These are phyloP conservation scores for Seriola quinqueradiata DNA, from an alignment of 2,113 vertebrate species.

Conservation along the genomic window DNA sequence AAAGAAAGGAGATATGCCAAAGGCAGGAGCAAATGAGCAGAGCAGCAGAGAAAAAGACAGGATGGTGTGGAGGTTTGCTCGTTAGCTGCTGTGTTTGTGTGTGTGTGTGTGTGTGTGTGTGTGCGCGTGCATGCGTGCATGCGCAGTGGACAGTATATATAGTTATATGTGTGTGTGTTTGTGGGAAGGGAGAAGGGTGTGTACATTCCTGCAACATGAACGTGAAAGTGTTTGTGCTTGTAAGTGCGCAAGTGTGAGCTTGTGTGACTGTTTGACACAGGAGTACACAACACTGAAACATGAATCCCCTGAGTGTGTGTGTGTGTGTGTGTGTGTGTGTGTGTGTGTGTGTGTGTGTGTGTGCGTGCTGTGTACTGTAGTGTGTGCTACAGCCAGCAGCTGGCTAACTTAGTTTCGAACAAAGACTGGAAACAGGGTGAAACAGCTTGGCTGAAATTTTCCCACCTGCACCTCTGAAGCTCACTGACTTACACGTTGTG, in stretches of 20 bases:
- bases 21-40: conserved; percentile 44
- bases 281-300: conserved; percentile 25
- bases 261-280: conserved; percentile 23
- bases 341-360: no score
- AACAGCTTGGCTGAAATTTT: no score
- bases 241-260: conserved; percentile 1
- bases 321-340: neutral
- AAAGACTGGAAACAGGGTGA: no score
- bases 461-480: no score
- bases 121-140: neutral
- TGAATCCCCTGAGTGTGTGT: conserved; percentile 2
- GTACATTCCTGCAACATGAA: conserved; percentile 1
- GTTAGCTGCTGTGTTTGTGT: neutral
- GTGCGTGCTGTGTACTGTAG: no score
- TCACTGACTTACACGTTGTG: no score
- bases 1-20: conserved; percentile 29
- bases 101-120: neutral
- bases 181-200: neutral
- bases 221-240: conserved; percentile 40
- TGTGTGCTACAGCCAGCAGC: no score
- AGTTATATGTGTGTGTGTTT: neutral
- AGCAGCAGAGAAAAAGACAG: conserved; percentile 28
- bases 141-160: neutral
- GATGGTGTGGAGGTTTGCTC: neutral
- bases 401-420: no score